Conservation (phyloP, 2,113 vertebrate genomes). For the Cygnus atratus region DNA sequence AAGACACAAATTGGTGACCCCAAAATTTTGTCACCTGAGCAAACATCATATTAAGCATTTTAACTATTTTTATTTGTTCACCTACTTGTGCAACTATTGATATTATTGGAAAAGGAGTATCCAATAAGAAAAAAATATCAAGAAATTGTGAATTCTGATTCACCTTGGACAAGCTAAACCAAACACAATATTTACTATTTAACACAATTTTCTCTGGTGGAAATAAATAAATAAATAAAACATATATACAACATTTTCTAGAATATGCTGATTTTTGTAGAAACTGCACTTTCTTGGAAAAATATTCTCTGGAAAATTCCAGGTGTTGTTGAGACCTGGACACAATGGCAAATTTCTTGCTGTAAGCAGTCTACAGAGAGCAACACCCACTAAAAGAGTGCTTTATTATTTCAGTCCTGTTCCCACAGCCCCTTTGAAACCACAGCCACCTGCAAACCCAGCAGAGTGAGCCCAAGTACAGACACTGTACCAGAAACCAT, state of each 20-base stretch:
- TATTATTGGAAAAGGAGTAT: background rate
- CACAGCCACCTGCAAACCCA: slow-evolving; percentile 21
- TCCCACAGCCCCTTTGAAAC: background rate
- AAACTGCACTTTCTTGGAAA: background rate
- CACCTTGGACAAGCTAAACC: background rate
- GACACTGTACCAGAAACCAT: background rate
- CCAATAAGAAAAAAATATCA: background rate
- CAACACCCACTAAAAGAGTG: background rate
- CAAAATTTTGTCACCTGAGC: background rate
- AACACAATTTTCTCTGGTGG: background rate
- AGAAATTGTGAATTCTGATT: background rate
- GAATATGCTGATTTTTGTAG: background rate
- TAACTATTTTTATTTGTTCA: background rate
- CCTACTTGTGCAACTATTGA: background rate
- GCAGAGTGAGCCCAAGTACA: background rate
- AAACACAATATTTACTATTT: background rate
- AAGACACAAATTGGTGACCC: background rate
- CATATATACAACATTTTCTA: background rate
- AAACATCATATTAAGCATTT: background rate
- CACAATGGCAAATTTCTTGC: background rate
- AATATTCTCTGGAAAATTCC: background rate
- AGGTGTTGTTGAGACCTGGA: background rate
- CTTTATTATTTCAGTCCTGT: background rate
- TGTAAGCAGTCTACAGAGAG: background rate
- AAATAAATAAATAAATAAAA: background rate